Percentiles rank a stretch among this genome's conserved stretches.
phyloP scores from a whole-genome alignment of 2,888 invertebrate genomes.

The Aromia moschata region DNA sequence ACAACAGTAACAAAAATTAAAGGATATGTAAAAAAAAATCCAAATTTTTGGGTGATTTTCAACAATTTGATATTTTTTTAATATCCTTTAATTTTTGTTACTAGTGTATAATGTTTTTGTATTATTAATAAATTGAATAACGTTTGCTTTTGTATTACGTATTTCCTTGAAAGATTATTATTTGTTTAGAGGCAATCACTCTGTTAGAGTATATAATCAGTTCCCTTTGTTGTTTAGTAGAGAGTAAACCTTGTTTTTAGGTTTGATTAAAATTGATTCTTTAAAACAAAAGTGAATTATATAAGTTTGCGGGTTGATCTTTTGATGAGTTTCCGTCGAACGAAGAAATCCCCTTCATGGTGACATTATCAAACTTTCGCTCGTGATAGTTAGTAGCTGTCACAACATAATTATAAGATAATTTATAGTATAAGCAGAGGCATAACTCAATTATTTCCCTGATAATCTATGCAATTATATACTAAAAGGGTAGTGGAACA shows the following conservation, averaged over 20 bases:
- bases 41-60: no score
- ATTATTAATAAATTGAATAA: no score
- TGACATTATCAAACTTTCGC: constrained; percentile 39
- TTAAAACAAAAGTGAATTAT: constrained; percentile 26
- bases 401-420: constrained; percentile 43
- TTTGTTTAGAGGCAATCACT: no score
- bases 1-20: no score
- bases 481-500: constrained; percentile 28
- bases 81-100: no score
- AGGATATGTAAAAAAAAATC: no score
- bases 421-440: constrained; percentile 41
- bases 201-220: no score
- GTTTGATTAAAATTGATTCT: constrained; percentile 34
- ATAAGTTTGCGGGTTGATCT: constrained; percentile 17
- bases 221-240: constrained; percentile 12
- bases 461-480: constrained; percentile 42
- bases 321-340: constrained; percentile 24
- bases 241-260: constrained; percentile 15
- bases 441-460: constrained; percentile 41
- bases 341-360: constrained; percentile 34
- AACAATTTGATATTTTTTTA: no score
- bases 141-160: no score
- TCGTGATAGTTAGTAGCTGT: constrained; percentile 39
- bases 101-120: no score
- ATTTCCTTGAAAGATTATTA: no score